Evolutionary conservation across 2,113 vertebrate genomes (phyloP), one percentile per base, ranked within the genome.

Genomic region (Phalacrocorax carbo): DNA sequence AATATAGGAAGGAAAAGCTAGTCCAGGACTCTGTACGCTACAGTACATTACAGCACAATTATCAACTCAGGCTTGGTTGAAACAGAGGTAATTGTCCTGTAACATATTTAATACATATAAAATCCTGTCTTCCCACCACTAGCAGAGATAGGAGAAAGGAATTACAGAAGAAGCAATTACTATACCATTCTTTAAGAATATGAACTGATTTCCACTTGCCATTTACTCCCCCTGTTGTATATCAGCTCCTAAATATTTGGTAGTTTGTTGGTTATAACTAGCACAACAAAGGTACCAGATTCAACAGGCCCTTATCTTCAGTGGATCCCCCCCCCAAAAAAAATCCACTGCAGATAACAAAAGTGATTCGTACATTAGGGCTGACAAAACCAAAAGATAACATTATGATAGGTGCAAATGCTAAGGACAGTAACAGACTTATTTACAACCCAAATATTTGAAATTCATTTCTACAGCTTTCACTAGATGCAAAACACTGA

Each of bases 1-100:
- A 77, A 90, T 89, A 95, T 66, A 88, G 84, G 87, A 90, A 93
- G 91, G 86, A 77, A 91, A 96, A 95, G 73, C 86, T 57, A 84
- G 65, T 75, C 96, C 90, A 86, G 92, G 84, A 72, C 75, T 95
- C 82, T 61, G 46, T 89, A 65, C 76, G 95, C 73, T 77, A 21
- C 77, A 85, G 97, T 93, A 91, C 87, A 86, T 97, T 94, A 94
- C 85, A 88, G 75, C 60, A 91, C 90, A 91, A 93, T 97, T 96
- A 97, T 68, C 92, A 93, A 52, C 94, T 91, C 78, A 65, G 92
- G 87, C 90, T 96, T 69, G 49, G 46, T 40, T 96, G 92, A 96
- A 94, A 92, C 94, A 90, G 86, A 95, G 84, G 83, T 95, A 94
- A 94, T 94, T 93, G 82, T 91, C 82, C 84, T 85, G 62, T 82